phyloP scores from a whole-genome alignment of 2,888 invertebrate species.

The Cryptocephalus moraei region DNA sequence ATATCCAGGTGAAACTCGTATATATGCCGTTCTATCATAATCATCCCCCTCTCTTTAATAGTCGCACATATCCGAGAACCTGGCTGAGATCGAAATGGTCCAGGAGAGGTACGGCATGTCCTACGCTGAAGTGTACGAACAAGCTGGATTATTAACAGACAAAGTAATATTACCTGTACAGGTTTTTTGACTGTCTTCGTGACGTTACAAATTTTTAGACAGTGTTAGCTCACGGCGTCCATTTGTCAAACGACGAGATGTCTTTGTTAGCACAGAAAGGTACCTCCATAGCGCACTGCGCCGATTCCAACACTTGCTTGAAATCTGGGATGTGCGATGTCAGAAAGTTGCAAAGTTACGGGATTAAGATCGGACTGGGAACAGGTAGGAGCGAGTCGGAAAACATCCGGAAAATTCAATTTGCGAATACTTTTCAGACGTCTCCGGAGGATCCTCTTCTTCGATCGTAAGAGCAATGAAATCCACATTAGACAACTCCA shows the following conservation, averaged over 20 bases:
- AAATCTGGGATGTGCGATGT: constrained; percentile 76
- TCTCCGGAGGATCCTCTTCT: constrained; percentile 70
- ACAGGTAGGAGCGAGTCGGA: constrained; percentile 54
- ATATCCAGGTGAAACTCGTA: constrained; percentile 55
- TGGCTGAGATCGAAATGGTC: constrained; percentile 59
- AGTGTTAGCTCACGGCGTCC: constrained; percentile 76
- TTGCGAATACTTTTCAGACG: constrained; percentile 46
- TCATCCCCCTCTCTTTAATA: constrained; percentile 36
- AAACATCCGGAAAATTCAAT: neutral
- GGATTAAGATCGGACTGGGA: constrained; percentile 72
- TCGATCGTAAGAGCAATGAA: constrained; percentile 69
- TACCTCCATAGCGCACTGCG: constrained; percentile 74
- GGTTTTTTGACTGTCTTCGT: neutral
- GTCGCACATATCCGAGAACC: constrained; percentile 81
- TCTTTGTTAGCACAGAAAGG: constrained; percentile 48
- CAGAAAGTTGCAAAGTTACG: constrained; percentile 48
- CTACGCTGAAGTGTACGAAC: constrained; percentile 71
- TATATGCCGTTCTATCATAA: neutral
- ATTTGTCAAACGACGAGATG: constrained; percentile 63
- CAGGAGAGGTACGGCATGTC: constrained; percentile 43
- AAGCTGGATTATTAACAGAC: constrained; percentile 58
- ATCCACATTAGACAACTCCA: constrained; percentile 63
- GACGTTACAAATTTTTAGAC: constrained; percentile 39
- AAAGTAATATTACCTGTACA: constrained; percentile 49
- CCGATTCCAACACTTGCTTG: constrained; percentile 73